Evolutionary conservation across 1,140 invertebrate species (phyloP).

Genomic region (Heliconius eleuchia): DNA sequence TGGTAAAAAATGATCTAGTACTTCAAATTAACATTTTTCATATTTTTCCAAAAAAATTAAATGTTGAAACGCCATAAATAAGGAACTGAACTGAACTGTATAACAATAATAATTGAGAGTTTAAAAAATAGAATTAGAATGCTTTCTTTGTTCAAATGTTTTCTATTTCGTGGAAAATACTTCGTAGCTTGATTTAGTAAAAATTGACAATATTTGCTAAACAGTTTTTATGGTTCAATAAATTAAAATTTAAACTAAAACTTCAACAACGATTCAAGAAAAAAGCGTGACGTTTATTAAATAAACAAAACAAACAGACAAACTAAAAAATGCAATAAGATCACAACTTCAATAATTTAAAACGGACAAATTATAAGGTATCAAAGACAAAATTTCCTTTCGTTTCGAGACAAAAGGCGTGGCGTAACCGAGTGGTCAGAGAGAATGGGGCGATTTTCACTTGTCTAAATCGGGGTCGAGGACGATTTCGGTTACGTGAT

Average conservation of each 20-base stretch:
- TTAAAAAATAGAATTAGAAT: no score
- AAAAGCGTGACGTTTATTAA: background rate
- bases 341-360: background rate
- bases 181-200: no score
- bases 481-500: conserved; percentile 66
- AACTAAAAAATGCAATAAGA: background rate
- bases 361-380: background rate
- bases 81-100: no score
- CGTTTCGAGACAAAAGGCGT: conserved; percentile 12
- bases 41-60: background rate
- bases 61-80: no score
- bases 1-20: background rate
- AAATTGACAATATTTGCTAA: no score
- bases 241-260: background rate
- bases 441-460: conserved; percentile 64
- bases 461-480: conserved; percentile 66
- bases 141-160: no score
- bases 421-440: conserved; percentile 43
- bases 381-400: conserved; percentile 5
- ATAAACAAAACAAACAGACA: background rate
- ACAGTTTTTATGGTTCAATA: background rate
- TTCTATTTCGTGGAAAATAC: no score
- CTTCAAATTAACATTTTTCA: background rate
- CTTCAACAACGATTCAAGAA: background rate
- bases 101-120: no score